phyloP scores from a whole-genome alignment of 2,888 invertebrate genomes.

The Ennomos quercinarius region DNA sequence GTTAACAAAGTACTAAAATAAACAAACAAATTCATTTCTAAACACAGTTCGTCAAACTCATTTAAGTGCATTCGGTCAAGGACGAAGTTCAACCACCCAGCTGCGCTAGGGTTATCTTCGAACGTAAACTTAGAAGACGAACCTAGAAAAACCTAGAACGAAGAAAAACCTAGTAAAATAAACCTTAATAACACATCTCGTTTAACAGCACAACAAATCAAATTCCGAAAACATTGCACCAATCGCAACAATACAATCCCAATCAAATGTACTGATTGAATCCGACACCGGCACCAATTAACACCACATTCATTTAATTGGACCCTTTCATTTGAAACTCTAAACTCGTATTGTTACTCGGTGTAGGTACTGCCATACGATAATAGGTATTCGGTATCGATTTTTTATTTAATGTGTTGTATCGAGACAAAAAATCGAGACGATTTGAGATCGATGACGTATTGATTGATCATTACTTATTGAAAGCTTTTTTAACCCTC shows the following conservation, averaged over 20 bases:
- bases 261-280: conserved; percentile 31
- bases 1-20: no score
- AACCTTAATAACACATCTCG: neutral
- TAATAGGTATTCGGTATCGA: neutral
- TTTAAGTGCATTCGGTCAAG: no score
- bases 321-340: conserved; percentile 36
- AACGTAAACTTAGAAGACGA: no score
- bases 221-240: conserved; percentile 8
- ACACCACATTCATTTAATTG: conserved; percentile 41
- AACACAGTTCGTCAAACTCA: no score
- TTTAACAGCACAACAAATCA: neutral
- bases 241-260: conserved; percentile 33
- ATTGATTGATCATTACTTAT: no score
- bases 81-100: no score
- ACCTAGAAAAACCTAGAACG: no score
- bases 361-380: neutral
- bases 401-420: conserved; percentile 4
- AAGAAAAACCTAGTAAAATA: no score
- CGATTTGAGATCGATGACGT: no score
- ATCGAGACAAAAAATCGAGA: conserved; percentile 1
- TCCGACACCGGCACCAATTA: conserved; percentile 43
- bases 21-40: no score
- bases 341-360: conserved; percentile 16
- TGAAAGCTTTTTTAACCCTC: no score
- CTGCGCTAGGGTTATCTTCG: no score